Evolutionary conservation across 1,140 invertebrate species (phyloP).

Genomic region (Stenopsyche tienmushanensis): DNA sequence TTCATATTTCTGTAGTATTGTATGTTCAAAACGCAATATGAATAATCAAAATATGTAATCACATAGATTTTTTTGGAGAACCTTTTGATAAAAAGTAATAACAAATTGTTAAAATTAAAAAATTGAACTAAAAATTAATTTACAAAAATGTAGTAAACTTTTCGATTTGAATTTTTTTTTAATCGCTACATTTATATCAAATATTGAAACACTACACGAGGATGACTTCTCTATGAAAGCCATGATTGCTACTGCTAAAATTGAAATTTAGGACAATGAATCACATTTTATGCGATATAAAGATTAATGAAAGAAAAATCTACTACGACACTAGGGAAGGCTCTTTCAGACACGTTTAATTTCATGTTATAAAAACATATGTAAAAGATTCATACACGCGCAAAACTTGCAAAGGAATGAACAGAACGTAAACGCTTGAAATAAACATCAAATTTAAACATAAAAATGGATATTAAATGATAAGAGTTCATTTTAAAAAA

Average conservation of each 20-base stretch:
- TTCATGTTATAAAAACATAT: no score
- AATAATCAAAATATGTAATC: neutral
- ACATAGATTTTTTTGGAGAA: neutral
- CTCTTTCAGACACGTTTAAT: no score
- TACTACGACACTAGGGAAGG: neutral
- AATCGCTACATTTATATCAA: slow-evolving; percentile 1
- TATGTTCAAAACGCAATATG: no score
- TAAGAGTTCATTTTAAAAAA: no score
- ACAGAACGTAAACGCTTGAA: no score
- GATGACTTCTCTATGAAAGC: slow-evolving; percentile 17
- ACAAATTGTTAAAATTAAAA: neutral
- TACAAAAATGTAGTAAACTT: neutral
- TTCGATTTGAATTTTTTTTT: neutral
- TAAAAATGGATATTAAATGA: no score
- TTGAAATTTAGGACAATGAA: slow-evolving; percentile 22
- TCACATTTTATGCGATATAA: slow-evolving; percentile 23
- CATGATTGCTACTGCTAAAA: slow-evolving; percentile 26
- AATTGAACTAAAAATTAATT: neutral
- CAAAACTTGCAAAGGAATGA: no score
- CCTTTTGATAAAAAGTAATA: neutral
- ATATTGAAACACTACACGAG: slow-evolving; percentile 22
- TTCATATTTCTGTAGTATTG: no score
- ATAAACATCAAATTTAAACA: no score
- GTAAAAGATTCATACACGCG: no score
- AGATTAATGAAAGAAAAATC: slow-evolving; percentile 1